Base-by-base conservation (phyloP, 2,113 vertebrate genomes). In the Amphilophus citrinellus region DNA sequence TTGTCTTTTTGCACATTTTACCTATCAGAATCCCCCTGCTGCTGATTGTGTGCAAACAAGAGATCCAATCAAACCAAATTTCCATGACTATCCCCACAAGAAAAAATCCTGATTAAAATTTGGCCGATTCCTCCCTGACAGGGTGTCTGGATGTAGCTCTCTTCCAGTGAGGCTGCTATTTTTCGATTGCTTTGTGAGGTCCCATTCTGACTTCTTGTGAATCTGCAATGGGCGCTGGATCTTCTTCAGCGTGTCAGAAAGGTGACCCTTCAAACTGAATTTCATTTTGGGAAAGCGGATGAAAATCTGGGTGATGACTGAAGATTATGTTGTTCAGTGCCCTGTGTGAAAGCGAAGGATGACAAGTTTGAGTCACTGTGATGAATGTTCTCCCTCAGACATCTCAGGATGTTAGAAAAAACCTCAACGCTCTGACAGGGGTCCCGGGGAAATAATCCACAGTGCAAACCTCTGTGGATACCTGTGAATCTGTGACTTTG, bases 371-470 rank as follows among this genome's bases (percentile, higher is more conserved):
- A 15, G 42, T 27, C 22, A 71, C 24, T 50, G 42, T 50, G 24
- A 44, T 50, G 44, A 71, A 30, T 20, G 66, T 50, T 30, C 66
- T 71, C 44, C 22, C 15, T 50, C 65, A 68, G 65, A 50, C 39
- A 47, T 3, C 2, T 17, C 24, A 39, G 63, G 22, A 66, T 71
- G 42, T 11, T 71, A 18, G 22, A 2, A 15, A 1, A 71, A 71
- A 47, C 39, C 65, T 18, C 15, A 71, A 30, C 9, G 47, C 8
- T 20, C 5, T 20, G 42, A 30, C 9, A 50, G 47, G 6, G 9
- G 30, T 30, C 42, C 65, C 22, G 14, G n/a, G 5, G 0, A 6
- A 63, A 32, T 10, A 42, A 47, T 15, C 44, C n/a, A 44, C 37
- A 5, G 7, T 0, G 22, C 24, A 66, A 47, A 71, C 4, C 44